Evolutionary conservation across 2,797 vertebrate species (phyloP), one percentile per base, ranked within the genome.

Genomic region (Silurus lanzhouensis): DNA sequence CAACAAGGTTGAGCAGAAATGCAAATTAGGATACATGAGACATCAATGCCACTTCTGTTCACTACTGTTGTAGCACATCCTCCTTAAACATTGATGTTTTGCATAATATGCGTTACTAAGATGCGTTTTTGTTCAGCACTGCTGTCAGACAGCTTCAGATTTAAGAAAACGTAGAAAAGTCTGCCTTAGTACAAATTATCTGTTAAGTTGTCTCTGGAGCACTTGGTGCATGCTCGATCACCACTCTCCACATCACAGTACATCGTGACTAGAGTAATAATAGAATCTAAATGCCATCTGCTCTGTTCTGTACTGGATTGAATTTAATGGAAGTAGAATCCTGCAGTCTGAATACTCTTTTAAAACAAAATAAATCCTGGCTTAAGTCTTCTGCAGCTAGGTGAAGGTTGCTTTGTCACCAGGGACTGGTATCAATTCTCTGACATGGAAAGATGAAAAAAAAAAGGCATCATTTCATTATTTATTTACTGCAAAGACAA

Each of bases 201-300:
- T 66, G 19, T 57, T 31, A 1, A 1, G 19, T 7, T 48, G 44
- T 44, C 67, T 66, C 8, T 79, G 20, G 14, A 84, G 61, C 64
- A 85, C 86, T 27, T 82, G 78, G 61, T 67, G 71, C 74, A 67
- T 78, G 52, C 44, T 81, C 1, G 2, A 77, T 58, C 74, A 19
- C 25, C 20, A 48, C 38, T 85, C 58, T 22, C 14, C 44, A 27
- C 48, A 46, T n/a, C 46, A 9, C 17, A 19, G 60, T 1, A 27
- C 60, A 64, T 71, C 44, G 70, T 61, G 84, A 86, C 13, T 17
- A 27, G 75, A 71, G 25, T 75, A 78, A 27, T 85, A 64, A 88
- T 87, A 57, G 82, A 63, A n/a, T 48, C 64, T 70, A 83, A 57
- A 84, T 76, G 58, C 72, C 78, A 81, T 82, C 67, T 84, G 81